phyloP scores from a whole-genome alignment of 2,113 vertebrate species.

The Psilopsiagon aurifrons region DNA sequence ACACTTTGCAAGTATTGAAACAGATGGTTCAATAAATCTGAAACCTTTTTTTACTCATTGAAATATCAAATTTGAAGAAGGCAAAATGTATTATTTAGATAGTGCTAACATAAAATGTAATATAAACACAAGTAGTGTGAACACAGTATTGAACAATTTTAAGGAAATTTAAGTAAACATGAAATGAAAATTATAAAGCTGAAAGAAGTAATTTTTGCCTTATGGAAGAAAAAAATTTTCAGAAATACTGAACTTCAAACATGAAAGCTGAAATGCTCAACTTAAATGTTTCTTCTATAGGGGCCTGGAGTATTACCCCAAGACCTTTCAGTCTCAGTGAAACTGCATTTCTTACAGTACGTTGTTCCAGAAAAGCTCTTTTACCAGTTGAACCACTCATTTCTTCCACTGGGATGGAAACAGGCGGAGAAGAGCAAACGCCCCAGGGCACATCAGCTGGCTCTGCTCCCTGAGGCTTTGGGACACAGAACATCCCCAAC shows the following conservation, averaged over 20 bases:
- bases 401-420: not conserved
- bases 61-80: not conserved
- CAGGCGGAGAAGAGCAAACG: not conserved
- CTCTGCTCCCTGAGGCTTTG: not conserved
- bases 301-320: not conserved
- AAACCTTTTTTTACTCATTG: not conserved
- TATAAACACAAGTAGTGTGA: conserved; percentile 22
- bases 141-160: not conserved
- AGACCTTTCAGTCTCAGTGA: not conserved
- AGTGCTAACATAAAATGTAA: not conserved
- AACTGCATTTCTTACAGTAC: not conserved
- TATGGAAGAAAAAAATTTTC: not conserved
- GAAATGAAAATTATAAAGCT: not conserved
- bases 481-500: not conserved
- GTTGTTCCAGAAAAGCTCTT: not conserved
- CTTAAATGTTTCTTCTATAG: not conserved
- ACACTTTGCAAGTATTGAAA: not conserved
- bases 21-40: not conserved
- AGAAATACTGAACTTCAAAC: not conserved
- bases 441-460: not conserved
- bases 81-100: conserved; percentile 30
- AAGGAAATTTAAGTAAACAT: not conserved
- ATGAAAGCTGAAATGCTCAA: not conserved
- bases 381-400: not conserved
- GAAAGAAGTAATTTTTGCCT: not conserved